Percentiles rank a stretch among this genome's conserved stretches.
Conservation (phyloP, 2,797 vertebrate genomes). For the Tolypeutes matacus region DNA sequence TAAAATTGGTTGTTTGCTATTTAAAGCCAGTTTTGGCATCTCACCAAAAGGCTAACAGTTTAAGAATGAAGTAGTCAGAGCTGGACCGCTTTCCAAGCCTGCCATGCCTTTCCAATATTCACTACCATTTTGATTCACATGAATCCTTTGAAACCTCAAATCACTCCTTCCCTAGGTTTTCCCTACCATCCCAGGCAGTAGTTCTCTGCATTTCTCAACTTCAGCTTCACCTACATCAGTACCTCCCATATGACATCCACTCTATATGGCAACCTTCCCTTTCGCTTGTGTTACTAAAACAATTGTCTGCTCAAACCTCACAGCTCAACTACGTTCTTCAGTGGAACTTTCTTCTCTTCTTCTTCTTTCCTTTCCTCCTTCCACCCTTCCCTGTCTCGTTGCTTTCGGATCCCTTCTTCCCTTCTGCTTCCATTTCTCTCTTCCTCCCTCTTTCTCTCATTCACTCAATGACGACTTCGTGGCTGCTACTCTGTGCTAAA, state of each 20-base stretch:
- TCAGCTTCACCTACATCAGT: not conserved
- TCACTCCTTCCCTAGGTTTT: not conserved
- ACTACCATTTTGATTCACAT: not conserved
- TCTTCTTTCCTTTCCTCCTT: not conserved
- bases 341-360: not conserved
- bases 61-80: not conserved
- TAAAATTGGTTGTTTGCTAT: not conserved
- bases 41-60: too few relatives aligned
- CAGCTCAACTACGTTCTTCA: not conserved
- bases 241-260: not conserved
- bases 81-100: not conserved
- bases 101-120: not conserved
- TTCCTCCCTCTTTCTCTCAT: not conserved
- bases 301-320: not conserved
- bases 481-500: not conserved
- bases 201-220: not conserved
- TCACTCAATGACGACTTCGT: not conserved
- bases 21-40: not conserved
- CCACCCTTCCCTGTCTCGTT: not conserved
- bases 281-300: not conserved
- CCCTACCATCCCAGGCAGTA: not conserved
- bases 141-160: not conserved
- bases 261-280: rapidly evolving
- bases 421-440: not conserved
- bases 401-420: not conserved